These are phyloP conservation scores for Scortum barcoo DNA, from an alignment of 2,113 vertebrate genomes.

Conservation along the genomic window DNA sequence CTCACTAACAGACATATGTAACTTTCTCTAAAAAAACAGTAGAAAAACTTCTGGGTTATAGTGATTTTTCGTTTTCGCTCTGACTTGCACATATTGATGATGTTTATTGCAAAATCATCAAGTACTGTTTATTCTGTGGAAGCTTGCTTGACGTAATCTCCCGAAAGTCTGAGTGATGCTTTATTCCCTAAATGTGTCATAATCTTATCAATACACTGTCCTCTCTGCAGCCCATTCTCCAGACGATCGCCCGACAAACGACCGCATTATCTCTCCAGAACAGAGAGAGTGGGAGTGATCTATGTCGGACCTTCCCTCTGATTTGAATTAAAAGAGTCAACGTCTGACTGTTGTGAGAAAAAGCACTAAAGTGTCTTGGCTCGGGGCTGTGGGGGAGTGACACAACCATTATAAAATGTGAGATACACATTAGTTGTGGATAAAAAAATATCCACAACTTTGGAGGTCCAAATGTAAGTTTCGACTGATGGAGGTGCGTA, in stretches of 20 bases:
- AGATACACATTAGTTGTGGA: conserved; percentile 49
- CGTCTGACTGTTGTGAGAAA: conserved; percentile 5
- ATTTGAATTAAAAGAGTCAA: conserved; percentile 36
- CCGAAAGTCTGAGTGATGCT: conserved; percentile 23
- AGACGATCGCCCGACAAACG: conserved; percentile 14
- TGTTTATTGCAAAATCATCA: conserved; percentile 16
- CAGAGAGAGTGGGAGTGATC: not conserved
- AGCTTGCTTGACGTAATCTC: not conserved
- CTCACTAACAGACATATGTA: not conserved
- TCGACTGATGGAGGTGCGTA: not conserved
- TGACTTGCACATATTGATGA: not conserved
- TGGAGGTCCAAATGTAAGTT: not conserved
- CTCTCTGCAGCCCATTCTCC: not conserved
- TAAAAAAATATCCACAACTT: conserved; percentile 8
- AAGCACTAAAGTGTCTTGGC: not conserved
- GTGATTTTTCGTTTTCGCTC: not conserved
- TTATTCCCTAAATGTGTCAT: conserved; percentile 41
- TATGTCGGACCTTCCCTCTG: not conserved
- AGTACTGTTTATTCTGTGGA: not conserved
- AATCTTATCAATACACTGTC: conserved; percentile 35
- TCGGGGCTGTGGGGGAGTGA: not conserved
- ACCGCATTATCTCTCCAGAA: conserved; percentile 26
- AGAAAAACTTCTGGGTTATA: not conserved
- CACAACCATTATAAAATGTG: not conserved
- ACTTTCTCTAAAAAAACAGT: not conserved